Percentiles rank a stretch among this genome's conserved stretches.
These are phyloP conservation scores for Eurypyga helias DNA, from an alignment of 2,113 vertebrate species.

Conservation along the genomic window DNA sequence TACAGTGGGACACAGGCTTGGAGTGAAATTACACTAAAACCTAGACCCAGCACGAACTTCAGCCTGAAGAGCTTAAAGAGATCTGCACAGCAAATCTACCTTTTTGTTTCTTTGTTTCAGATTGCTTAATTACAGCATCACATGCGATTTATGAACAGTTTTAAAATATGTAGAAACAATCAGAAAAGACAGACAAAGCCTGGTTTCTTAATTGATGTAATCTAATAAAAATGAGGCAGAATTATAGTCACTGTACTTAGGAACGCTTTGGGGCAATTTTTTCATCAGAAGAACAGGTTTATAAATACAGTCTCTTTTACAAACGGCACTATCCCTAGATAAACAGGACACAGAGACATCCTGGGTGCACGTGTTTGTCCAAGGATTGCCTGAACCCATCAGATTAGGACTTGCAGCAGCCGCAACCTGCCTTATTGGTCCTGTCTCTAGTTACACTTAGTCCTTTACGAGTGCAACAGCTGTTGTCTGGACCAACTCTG, in stretches of 20 bases:
- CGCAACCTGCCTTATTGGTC: not conserved
- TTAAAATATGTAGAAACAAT: slow-evolving; percentile 29
- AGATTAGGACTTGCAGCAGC: not conserved
- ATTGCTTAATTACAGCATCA: slow-evolving; percentile 7
- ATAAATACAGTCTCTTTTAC: not conserved
- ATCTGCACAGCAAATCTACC: not conserved
- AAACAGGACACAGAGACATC: slow-evolving; percentile 8
- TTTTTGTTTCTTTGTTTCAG: slow-evolving; percentile 1
- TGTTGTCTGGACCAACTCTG: not conserved
- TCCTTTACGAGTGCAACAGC: not conserved
- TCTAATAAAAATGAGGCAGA: slow-evolving; percentile 57
- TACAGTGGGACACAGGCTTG: not conserved
- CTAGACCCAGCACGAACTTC: not conserved
- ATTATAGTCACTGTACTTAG: slow-evolving; percentile 10
- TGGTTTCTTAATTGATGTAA: slow-evolving; percentile 53
- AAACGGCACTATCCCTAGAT: not conserved
- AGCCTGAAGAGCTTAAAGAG: not conserved
- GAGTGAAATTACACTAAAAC: slow-evolving; percentile 6
- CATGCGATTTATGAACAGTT: slow-evolving; percentile 27
- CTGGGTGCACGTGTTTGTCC: slow-evolving; percentile 10
- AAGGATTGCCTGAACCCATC: not conserved
- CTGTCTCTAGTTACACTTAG: not conserved
- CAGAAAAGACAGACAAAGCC: slow-evolving; percentile 34
- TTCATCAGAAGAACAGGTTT: not conserved
- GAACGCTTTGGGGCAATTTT: slow-evolving; percentile 34